Percentiles rank a stretch among this genome's conserved stretches.
phyloP scores from a whole-genome alignment of 2,797 vertebrate genomes.

The Manis pentadactyla region DNA sequence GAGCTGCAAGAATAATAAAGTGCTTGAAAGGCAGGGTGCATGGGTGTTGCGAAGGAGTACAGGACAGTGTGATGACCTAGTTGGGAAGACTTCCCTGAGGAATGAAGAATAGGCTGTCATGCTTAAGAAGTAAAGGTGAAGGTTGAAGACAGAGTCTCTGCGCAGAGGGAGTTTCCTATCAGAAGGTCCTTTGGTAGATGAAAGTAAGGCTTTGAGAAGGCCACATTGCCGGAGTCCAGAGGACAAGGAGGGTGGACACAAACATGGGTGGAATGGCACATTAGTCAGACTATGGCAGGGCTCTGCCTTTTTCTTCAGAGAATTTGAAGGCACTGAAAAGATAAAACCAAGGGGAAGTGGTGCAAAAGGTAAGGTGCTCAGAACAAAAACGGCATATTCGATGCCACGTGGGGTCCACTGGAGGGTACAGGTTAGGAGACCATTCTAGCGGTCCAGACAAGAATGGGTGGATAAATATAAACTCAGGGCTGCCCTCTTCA shows the following conservation, averaged over 20 bases:
- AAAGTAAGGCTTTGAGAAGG: background rate
- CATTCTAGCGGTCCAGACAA: background rate
- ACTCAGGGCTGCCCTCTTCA: background rate
- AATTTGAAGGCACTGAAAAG: background rate
- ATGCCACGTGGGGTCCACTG: fast-evolving
- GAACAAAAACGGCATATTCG: background rate
- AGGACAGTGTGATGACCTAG: background rate
- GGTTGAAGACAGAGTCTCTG: background rate
- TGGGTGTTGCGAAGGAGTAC: background rate
- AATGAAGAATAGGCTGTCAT: background rate
- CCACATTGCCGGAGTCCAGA: background rate
- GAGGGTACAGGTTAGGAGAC: background rate
- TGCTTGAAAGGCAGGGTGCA: background rate
- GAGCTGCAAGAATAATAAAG: background rate
- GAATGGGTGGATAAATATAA: background rate
- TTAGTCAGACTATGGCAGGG: background rate
- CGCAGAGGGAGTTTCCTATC: background rate
- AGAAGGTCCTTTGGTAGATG: background rate
- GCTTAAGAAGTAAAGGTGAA: background rate
- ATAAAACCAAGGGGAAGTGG: background rate
- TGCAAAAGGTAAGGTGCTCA: background rate
- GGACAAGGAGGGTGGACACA: background rate
- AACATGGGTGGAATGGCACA: background rate
- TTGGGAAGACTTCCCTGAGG: background rate
- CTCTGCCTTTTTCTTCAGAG: background rate